phyloP scores from a whole-genome alignment of 2,113 vertebrate genomes.

The Athene cunicularia region DNA sequence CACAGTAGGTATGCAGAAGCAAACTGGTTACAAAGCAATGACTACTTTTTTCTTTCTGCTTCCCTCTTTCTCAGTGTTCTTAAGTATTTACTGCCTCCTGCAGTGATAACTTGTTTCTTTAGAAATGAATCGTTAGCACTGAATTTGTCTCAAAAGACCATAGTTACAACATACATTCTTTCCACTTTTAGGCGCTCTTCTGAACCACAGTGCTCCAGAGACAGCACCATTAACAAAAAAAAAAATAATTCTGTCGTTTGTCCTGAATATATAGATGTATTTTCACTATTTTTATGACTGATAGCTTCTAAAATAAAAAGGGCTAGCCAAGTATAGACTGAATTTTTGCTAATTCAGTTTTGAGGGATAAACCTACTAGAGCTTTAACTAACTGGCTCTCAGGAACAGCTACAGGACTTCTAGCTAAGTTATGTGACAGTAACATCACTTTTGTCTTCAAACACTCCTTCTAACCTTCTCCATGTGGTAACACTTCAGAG shows the following conservation, averaged over 20 bases:
- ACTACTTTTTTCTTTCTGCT: not conserved
- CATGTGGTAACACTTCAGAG: not conserved
- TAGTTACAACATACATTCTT: not conserved
- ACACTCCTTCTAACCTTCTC: not conserved
- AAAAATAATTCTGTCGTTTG: not conserved
- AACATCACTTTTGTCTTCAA: not conserved
- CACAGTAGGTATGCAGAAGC: not conserved
- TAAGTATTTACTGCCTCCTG: not conserved
- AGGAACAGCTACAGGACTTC: not conserved
- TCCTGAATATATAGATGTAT: not conserved
- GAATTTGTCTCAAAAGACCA: slow-evolving; percentile 43
- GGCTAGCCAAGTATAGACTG: not conserved
- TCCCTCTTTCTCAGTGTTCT: not conserved
- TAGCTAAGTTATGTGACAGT: not conserved
- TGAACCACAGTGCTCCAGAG: not conserved
- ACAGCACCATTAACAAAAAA: not conserved
- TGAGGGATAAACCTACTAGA: not conserved
- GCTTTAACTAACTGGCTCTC: not conserved
- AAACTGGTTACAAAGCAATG: not conserved
- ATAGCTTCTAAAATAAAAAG: not conserved
- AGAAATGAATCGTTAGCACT: slow-evolving; percentile 24
- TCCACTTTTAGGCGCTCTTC: not conserved
- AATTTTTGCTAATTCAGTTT: not conserved
- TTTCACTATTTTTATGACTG: not conserved
- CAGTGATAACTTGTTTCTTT: slow-evolving; percentile 34